A percentile compares a stretch with the other conserved stretches of the same genome.
Evolutionary conservation across 2,888 invertebrate species (phyloP).

Genomic region (Thera britannica): DNA sequence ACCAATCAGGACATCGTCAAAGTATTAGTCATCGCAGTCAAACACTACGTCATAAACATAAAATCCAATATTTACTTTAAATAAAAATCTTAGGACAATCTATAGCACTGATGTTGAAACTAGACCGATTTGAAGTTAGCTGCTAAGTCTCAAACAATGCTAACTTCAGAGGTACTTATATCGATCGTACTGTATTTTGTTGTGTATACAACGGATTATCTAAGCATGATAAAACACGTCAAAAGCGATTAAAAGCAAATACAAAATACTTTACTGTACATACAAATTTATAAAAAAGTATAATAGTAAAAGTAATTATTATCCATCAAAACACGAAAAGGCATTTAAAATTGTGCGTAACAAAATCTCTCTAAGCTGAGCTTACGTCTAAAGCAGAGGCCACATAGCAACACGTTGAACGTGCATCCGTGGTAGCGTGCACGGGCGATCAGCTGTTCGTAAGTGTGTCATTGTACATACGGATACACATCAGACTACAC

Average conservation of each 20-base stretch:
- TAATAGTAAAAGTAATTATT: constrained; percentile 29
- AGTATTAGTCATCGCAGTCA: constrained; percentile 43
- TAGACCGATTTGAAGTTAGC: constrained; percentile 4
- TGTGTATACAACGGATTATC: constrained; percentile 32
- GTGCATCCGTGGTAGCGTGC: background rate
- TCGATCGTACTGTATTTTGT: constrained; percentile 14
- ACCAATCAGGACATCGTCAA: constrained; percentile 27
- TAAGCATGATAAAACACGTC: constrained; percentile 40
- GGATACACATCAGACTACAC: no score
- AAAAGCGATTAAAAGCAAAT: constrained; percentile 45
- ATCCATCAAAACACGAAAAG: constrained; percentile 31
- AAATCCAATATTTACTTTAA: constrained; percentile 35
- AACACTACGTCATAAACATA: constrained; percentile 40
- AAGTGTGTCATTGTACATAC: background rate
- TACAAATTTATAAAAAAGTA: constrained; percentile 42
- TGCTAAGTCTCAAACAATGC: background rate
- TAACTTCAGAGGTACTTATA: constrained; percentile 3
- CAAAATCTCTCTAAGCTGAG: constrained; percentile 49
- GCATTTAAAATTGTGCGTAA: constrained; percentile 72
- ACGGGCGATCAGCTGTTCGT: background rate
- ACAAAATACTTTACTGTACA: constrained; percentile 48
- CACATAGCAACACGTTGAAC: background rate
- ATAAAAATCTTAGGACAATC: constrained; percentile 31
- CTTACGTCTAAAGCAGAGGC: constrained; percentile 8
- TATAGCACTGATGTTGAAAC: constrained; percentile 11